Base-by-base conservation (phyloP, 2,797 vertebrate genomes). In the Chloroceryle inda region DNA sequence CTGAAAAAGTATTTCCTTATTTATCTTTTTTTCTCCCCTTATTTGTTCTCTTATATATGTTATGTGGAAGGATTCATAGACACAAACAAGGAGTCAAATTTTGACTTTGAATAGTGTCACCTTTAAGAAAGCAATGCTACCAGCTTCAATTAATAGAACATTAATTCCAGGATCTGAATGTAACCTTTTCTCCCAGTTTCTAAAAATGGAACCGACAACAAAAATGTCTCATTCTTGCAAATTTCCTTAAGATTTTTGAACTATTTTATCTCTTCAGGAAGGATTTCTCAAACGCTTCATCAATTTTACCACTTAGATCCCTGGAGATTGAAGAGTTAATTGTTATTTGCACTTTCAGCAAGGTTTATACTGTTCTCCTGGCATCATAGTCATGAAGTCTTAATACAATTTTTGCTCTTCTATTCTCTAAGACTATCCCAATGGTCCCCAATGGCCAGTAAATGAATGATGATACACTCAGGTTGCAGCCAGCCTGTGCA, bases 291-390 rank as follows among this genome's bases (percentile, higher is more conserved):
- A 45, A 75, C 4, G 4, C 91, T 91, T 79, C 42, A 63, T 78
- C 58, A 59, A 20, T 89, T 91, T 94, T 89, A 84, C 58, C 56
- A 71, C 61, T 49, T 55, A 47, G 13, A 12, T 94, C 92, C 80
- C 80, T 21, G 8, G 85, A 89, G 94, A 69, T 4, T 76, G 69
- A 92, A 81, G 64, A 96, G 38, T 62, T 96, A 95, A 94, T 92
- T 94, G 75, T 91, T 95, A 94, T 88, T 88, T 97, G 73, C 82
- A 86, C 69, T 94, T 95, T 94, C 69, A 88, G 73, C 82, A 90
- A 89, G 79, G 42, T 58, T 80, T 91, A 45, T 77, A 21, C 75
- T 62, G 19, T 58, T 91, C 72, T 94, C 42, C 73, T 81, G 91
- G 58, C 58, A 73, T 86, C 59, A 13, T 8, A 85, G 69, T 40